Evolutionary conservation across 1,140 invertebrate genomes (phyloP).

Genomic region (Thalassaphorura encarpata): DNA sequence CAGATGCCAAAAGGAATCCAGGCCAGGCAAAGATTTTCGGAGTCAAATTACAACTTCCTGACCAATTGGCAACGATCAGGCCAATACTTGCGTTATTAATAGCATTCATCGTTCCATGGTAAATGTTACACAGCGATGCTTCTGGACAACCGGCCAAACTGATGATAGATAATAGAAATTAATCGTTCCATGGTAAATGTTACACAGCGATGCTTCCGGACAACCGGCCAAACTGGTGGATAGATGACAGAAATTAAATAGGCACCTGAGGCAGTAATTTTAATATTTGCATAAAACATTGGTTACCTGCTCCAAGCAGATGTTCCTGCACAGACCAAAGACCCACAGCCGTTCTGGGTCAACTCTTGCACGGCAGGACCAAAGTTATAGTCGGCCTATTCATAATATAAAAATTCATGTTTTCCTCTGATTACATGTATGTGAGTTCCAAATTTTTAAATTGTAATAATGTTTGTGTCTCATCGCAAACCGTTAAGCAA

Average conservation of each 20-base stretch:
- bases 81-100: constrained; percentile 47
- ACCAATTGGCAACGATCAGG: constrained; percentile 54
- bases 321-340: constrained; percentile 53
- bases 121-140: constrained; percentile 51
- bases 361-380: constrained; percentile 47
- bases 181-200: constrained; percentile 46
- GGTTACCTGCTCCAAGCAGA: constrained; percentile 54
- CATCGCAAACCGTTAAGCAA: constrained; percentile 10
- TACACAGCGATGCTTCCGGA: constrained; percentile 52
- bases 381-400: constrained; percentile 56
- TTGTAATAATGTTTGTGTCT: constrained; percentile 5
- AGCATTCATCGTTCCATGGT: constrained; percentile 48
- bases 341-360: constrained; percentile 45
- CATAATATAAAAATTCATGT: constrained; percentile 21
- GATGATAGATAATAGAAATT: constrained; percentile 15
- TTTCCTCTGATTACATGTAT: too few species aligned
- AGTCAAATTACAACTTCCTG: constrained; percentile 52
- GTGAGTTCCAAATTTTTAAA: too few species aligned
- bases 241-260: too few species aligned
- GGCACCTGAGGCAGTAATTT: too few species aligned
- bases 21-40: constrained; percentile 55
- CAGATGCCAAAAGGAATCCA: constrained; percentile 52
- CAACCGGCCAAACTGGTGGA: constrained; percentile 53
- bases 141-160: constrained; percentile 55
- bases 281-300: too few species aligned